Evolutionary conservation across 2,888 invertebrate genomes (phyloP).

Genomic region (Drosophila histrio): DNA sequence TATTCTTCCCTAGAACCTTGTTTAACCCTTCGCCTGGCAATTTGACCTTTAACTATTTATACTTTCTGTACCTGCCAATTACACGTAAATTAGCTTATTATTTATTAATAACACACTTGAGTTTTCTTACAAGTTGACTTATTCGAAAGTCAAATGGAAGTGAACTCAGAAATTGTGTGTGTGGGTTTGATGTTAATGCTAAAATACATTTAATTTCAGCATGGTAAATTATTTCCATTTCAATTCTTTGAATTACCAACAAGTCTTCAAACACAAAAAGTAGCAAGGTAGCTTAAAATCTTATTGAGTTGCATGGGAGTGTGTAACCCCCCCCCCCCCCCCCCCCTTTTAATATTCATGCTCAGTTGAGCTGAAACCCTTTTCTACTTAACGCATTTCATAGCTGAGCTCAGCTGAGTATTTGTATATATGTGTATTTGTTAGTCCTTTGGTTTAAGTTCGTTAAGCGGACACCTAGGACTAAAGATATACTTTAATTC

Average conservation of each 20-base stretch:
- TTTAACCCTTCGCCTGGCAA: background rate
- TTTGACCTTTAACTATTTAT: slow-evolving; percentile 9
- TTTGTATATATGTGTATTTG: slow-evolving; percentile 16
- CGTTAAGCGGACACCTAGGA: slow-evolving; percentile 47
- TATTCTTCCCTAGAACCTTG: no score
- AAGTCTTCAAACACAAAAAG: background rate
- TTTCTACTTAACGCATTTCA: slow-evolving; percentile 23
- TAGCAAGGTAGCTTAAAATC: background rate
- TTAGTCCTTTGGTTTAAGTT: slow-evolving; percentile 35
- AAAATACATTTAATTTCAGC: background rate
- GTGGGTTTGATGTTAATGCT: background rate
- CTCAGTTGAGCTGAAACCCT: slow-evolving; percentile 50
- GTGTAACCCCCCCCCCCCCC: no score
- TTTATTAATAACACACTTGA: background rate
- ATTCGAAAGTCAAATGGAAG: background rate
- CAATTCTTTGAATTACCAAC: background rate
- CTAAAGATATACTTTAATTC: slow-evolving; percentile 12
- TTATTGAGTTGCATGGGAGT: background rate
- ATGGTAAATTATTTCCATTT: background rate
- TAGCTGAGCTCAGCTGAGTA: slow-evolving; percentile 21
- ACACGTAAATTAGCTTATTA: background rate
- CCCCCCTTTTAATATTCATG: slow-evolving; percentile 54
- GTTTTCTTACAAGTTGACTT: background rate
- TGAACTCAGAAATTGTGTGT: background rate
- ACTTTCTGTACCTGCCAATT: background rate